A percentile compares a stretch with the other conserved stretches of the same genome.
phyloP scores from a whole-genome alignment of 2,113 vertebrate genomes.

The Equus przewalskii region DNA sequence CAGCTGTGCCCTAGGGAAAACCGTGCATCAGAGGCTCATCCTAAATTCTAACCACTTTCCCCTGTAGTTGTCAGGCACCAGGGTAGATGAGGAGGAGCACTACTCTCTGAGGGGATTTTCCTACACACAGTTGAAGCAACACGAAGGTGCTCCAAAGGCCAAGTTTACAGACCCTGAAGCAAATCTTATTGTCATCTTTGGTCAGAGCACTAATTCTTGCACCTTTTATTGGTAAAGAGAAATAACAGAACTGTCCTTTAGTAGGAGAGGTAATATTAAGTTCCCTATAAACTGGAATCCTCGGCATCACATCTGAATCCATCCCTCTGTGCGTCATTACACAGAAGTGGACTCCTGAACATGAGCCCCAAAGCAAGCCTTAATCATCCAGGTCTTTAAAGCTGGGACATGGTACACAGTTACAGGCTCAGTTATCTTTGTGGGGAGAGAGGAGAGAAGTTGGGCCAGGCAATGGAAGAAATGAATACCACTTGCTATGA shows the following conservation, averaged over 20 bases:
- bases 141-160: background rate
- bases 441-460: background rate
- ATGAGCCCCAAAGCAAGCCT: background rate
- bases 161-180: background rate
- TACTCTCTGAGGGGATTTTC: background rate
- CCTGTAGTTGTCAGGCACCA: background rate
- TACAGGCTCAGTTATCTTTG: background rate
- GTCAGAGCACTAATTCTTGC: background rate
- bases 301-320: background rate
- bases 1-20: background rate
- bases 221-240: background rate
- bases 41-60: background rate
- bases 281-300: background rate
- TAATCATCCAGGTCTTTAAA: background rate
- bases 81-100: background rate
- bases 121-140: background rate
- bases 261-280: background rate
- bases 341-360: background rate
- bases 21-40: background rate
- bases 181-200: background rate
- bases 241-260: background rate
- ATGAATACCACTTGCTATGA: rapidly evolving
- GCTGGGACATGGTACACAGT: background rate
- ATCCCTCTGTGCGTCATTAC: background rate
- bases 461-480: background rate